Percentiles rank a stretch among this genome's conserved stretches.
Conservation (phyloP, 2,113 vertebrate genomes). For the Gymnarchus niloticus region DNA sequence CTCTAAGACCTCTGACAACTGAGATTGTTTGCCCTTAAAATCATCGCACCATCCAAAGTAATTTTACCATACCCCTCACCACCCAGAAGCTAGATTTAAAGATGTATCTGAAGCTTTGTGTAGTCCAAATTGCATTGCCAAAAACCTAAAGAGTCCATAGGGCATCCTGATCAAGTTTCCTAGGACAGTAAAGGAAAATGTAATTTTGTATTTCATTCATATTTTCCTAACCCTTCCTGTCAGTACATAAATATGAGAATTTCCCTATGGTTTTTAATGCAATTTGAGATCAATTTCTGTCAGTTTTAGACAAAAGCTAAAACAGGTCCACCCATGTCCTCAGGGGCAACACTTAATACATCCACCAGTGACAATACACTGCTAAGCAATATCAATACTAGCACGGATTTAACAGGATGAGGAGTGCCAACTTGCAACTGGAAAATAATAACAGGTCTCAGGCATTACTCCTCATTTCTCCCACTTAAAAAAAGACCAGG, state of each 20-base stretch:
- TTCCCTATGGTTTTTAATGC: not conserved
- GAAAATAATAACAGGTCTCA: not conserved
- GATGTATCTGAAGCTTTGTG: not conserved
- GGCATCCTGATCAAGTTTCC: not conserved
- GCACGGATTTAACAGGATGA: not conserved
- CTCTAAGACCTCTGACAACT: not conserved
- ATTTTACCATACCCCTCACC: not conserved
- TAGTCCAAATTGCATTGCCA: not conserved
- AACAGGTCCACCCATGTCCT: not conserved
- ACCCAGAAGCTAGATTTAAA: not conserved
- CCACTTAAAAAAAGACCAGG: not conserved
- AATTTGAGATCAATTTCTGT: not conserved
- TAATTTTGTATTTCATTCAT: no score
- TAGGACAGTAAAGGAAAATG: not conserved
- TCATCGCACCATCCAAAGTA: not conserved
- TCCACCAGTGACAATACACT: not conserved
- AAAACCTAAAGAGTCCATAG: not conserved
- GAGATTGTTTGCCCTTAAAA: not conserved
- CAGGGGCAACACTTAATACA: not conserved
- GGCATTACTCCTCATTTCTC: not conserved
- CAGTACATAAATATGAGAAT: not conserved
- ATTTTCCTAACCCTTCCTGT: not conserved
- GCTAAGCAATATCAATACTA: not conserved
- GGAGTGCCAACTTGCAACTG: not conserved
- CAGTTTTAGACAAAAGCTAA: no score